These are phyloP conservation scores for Camarhynchus parvulus DNA, from an alignment of 2,113 vertebrate genomes.

Conservation along the genomic window DNA sequence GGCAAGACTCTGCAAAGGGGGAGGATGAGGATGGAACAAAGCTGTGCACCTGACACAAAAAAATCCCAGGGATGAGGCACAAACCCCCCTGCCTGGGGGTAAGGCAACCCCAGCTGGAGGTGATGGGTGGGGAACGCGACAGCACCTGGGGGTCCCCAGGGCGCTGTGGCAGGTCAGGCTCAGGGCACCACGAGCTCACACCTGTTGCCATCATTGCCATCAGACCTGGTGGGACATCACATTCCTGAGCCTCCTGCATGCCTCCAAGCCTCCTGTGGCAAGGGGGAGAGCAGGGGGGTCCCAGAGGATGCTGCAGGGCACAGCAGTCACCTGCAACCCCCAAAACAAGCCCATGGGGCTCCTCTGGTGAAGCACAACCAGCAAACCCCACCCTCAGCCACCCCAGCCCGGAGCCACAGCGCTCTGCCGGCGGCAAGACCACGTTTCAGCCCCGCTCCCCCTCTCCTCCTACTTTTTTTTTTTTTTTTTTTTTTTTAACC, in stretches of 20 bases:
- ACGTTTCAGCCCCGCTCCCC: neutral
- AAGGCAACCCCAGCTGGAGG: neutral
- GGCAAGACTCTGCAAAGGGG: neutral
- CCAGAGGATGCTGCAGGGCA: neutral
- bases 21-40: neutral
- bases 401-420: rapidly evolving
- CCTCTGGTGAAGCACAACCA: neutral
- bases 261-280: neutral
- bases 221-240: rapidly evolving
- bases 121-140: neutral
- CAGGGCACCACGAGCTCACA: neutral
- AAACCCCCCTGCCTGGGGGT: rapidly evolving
- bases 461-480: neutral
- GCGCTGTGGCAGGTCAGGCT: neutral
- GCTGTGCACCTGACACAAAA: neutral
- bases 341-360: neutral
- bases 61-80: neutral
- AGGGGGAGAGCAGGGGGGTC: neutral
- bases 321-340: neutral
- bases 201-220: neutral
- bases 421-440: neutral
- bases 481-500: neutral
- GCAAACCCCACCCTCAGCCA: neutral
- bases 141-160: neutral
- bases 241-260: rapidly evolving